These are phyloP conservation scores for Drosophila fungiperda DNA, from an alignment of 2,888 invertebrate genomes.

Conservation along the genomic window DNA sequence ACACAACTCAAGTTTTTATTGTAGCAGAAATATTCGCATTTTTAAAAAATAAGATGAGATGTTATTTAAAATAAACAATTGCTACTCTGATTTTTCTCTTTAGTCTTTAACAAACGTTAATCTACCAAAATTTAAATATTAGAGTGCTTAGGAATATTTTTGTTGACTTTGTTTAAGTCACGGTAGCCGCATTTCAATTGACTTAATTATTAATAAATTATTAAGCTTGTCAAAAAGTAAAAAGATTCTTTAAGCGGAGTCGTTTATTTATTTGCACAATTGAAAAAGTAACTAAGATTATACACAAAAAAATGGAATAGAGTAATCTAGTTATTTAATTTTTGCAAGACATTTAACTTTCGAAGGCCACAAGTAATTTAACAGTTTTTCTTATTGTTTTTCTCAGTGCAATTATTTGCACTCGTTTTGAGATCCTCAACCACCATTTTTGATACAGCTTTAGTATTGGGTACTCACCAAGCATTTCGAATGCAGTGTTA, in stretches of 20 bases:
- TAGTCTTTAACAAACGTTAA: not conserved
- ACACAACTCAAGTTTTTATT: not conserved
- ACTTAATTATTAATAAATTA: not conserved
- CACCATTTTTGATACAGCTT: not conserved
- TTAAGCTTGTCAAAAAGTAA: not conserved
- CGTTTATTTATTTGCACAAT: not conserved
- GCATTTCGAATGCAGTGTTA: slow-evolving; percentile 65
- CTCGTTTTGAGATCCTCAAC: not conserved
- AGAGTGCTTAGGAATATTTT: not conserved
- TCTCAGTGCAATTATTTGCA: not conserved
- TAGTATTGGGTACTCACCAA: not conserved
- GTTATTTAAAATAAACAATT: not conserved
- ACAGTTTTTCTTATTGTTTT: not conserved
- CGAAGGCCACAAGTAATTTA: not conserved
- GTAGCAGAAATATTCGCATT: not conserved
- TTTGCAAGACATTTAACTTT: not conserved
- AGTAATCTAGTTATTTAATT: not conserved
- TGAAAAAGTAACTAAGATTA: not conserved
- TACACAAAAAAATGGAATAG: not conserved
- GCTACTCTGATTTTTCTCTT: not conserved
- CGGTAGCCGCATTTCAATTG: not conserved
- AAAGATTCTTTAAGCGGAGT: not conserved
- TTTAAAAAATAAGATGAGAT: not conserved
- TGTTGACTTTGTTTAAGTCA: not conserved
- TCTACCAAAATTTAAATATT: not conserved